Base-by-base conservation (phyloP, 2,113 vertebrate species). In the Dolichallabes microphthalmus region DNA sequence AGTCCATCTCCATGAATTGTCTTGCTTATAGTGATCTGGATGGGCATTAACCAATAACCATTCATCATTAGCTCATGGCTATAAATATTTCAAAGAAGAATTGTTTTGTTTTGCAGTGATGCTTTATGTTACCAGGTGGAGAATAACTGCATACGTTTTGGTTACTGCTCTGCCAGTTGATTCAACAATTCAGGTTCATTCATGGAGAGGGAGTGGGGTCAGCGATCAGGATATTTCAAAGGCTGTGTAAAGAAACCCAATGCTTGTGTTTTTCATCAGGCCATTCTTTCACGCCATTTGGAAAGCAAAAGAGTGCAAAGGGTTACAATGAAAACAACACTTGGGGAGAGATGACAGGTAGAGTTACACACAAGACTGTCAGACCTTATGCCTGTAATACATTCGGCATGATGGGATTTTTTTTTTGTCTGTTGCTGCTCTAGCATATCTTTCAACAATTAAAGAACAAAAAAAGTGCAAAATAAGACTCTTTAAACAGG, bases 281-380 rank as follows among this genome's bases (percentile, higher is more conserved):
- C 69, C 84, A 81, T 55, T 87, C 85, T 81, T 86, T 88, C 85
- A 86, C 86, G 83, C 86, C 88, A 87, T 85, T 83, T 79, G 86
- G 80, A 77, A 61, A 82, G 84, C n/a, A 60, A 52, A 71, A 85
- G 80, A 74, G 74, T 84, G 81, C 80, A 79, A 88, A 86, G 89
- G 83, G 86, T 90, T 89, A 83, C 83, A 88, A 85, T 86, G 85
- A 82, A 87, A 77, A 71, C 32, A 77, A 58, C 25, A 64, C 80
- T 86, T 75, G 55, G 80, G 88, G 77, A 89, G 81, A 79, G 61
- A 85, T 74, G 80, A 73, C 87, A 87, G 89, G 75, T 89, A 90
- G 68, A 69, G 60, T 91, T 90, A 90, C 89, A 89, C 32, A 22
- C 60, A 83, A 78, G 76, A 81, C 80, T 80, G 69, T 74, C 58